Percentiles rank a stretch among this genome's conserved stretches.
Evolutionary conservation across 64 coral and sea anemone species (phyloP).

Genomic region (Anthopleura sola): DNA sequence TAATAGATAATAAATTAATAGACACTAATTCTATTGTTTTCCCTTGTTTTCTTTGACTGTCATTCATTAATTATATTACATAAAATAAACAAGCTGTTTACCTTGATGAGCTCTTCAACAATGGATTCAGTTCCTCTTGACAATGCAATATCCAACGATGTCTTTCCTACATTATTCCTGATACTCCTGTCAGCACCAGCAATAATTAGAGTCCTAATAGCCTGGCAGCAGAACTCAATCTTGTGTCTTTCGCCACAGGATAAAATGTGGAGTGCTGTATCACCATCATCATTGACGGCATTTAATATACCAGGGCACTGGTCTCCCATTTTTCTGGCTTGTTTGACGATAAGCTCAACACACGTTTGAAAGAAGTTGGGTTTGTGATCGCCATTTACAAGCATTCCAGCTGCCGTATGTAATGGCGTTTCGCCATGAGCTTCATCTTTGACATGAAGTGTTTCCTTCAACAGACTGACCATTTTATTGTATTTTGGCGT

Average conservation of each 20-base stretch:
- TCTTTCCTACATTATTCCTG: conserved; percentile 93
- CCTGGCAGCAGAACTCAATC: conserved; percentile 71
- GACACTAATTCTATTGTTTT: too few species aligned
- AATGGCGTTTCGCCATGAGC: conserved; percentile 86
- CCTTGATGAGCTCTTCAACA: conserved; percentile 93
- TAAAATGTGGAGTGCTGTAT: conserved; percentile 86
- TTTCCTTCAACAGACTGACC: conserved; percentile 73
- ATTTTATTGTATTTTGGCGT: conserved; percentile 91
- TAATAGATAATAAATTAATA: too few species aligned
- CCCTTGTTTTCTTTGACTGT: too few species aligned
- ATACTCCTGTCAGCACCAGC: conserved; percentile 94
- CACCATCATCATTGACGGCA: conserved; percentile 88
- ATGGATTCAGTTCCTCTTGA: conserved; percentile 74
- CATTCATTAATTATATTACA: background rate
- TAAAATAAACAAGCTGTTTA: conserved; percentile 1
- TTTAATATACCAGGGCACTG: conserved; percentile 70
- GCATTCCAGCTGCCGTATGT: conserved; percentile 87
- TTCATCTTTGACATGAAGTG: conserved; percentile 84
- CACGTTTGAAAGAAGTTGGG: conserved; percentile 86
- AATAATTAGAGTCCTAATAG: conserved; percentile 72
- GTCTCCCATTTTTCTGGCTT: conserved; percentile 80
- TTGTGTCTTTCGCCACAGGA: conserved; percentile 91
- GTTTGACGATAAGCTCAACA: conserved; percentile 79
- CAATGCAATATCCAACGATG: conserved; percentile 90
- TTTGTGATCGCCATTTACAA: conserved; percentile 92